Conservation (phyloP, 2,113 vertebrate species). For the Tupaia chinensis region DNA sequence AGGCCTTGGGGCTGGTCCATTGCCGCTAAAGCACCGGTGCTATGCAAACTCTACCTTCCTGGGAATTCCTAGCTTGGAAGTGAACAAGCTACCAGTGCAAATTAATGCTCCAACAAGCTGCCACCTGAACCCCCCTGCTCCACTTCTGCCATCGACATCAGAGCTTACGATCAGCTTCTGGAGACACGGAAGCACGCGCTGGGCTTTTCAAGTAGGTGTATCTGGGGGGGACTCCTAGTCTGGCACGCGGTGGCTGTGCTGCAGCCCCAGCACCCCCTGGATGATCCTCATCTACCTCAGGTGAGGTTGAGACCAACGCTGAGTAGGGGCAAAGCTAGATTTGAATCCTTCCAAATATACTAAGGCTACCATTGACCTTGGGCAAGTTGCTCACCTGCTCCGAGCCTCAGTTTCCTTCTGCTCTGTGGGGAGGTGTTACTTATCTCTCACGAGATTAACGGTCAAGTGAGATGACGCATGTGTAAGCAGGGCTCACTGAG, state of each 20-base stretch:
- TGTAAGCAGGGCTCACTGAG: too few species aligned
- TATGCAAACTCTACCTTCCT: fast-evolving
- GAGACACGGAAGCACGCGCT: not conserved
- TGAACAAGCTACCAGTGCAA: too few species aligned
- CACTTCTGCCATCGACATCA: too few species aligned
- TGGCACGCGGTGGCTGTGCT: not conserved
- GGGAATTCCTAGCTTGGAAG: not conserved
- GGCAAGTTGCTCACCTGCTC: not conserved
- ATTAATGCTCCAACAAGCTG: not conserved
- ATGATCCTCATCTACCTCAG: not conserved
- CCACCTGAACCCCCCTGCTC: not conserved
- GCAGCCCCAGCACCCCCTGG: not conserved
- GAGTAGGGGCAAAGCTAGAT: not conserved
- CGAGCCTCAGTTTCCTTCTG: not conserved
- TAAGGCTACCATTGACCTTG: not conserved
- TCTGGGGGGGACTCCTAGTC: not conserved
- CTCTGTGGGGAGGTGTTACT: not conserved
- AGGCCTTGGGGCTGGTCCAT: not conserved
- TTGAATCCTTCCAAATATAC: not conserved
- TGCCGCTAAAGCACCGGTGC: fast-evolving
- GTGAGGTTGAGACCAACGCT: not conserved
- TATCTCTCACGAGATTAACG: not conserved
- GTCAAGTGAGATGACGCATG: not conserved
- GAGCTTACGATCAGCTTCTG: fast-evolving
- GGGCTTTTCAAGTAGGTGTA: fast-evolving